Evolutionary conservation across 2,888 invertebrate species (phyloP).

Genomic region (Sacculina carcini): DNA sequence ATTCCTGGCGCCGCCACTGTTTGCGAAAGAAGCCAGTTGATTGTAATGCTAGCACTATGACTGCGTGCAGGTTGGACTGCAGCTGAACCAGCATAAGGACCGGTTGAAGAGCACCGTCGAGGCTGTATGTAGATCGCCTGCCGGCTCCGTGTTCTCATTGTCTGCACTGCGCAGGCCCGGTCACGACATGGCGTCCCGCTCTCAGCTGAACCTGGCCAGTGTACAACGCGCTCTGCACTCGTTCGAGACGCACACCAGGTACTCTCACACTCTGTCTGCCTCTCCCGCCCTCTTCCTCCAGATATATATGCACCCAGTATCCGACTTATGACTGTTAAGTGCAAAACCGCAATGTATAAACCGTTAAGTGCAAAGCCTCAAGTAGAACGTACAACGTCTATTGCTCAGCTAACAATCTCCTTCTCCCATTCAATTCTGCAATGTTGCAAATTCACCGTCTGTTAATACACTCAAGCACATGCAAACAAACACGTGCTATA

Average conservation of each 20-base stretch:
- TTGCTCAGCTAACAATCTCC: too few species aligned
- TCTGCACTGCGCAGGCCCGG: conserved; percentile 20
- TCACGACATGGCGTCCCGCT: conserved; percentile 18
- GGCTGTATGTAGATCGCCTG: conserved; percentile 23
- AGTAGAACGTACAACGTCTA: neutral
- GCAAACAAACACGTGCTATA: too few species aligned
- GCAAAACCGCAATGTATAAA: neutral
- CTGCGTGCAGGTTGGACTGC: conserved; percentile 20
- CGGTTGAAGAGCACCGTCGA: conserved; percentile 27
- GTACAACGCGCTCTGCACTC: conserved; percentile 18
- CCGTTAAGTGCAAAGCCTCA: too few species aligned
- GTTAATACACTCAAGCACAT: too few species aligned
- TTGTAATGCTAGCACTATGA: neutral
- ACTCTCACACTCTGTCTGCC: conserved; percentile 3
- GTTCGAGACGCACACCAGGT: conserved; percentile 19
- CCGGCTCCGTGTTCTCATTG: conserved; percentile 27
- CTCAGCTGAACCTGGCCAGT: conserved; percentile 20
- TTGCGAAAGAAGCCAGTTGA: neutral
- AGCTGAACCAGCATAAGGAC: conserved; percentile 28
- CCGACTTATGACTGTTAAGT: neutral
- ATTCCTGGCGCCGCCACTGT: neutral
- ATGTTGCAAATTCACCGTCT: too few species aligned
- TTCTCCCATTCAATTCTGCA: too few species aligned
- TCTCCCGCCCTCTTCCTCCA: neutral
- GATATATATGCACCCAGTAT: conserved; percentile 4